Base-by-base conservation (phyloP, 2,888 invertebrate species). In the Maniola hyperantus region DNA sequence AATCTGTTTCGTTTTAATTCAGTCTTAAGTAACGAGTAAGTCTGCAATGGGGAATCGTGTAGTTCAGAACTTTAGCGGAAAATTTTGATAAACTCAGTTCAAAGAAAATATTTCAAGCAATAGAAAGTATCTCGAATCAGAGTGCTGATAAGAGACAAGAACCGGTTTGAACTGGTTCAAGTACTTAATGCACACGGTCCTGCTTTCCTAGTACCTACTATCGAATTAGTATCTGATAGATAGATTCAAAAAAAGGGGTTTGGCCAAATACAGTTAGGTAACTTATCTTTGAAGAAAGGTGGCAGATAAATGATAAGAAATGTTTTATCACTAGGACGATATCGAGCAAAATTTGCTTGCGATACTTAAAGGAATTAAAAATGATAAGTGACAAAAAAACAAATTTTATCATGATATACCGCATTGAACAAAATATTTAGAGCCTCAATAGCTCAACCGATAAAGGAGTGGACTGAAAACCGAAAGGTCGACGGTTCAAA, bases 221-320 rank as follows among this genome's bases (percentile, higher is more conserved):
- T 20, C 51, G 11, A 51, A 6, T 26, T 54, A 36, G 34, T 54
- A 15, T 54, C 54, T 10, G 26, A 51, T 51, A 51, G 6, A 13
- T 50, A 48, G 2, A 50, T 20, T 50, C 50, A 20, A 50, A 20
- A 51, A 51, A 10, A 26, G 26, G 51, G 51, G 10, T 36, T 15
- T 34, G 34, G n/a, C 54, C 34, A 36, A 36, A 34, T 15, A 54
- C 13, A 1, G 7, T 34, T 5, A 7, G 15, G 7, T 36, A 18
- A 10, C 36, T 34, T 54, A 54, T 54, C 54, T 36, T 34, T 36
- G 15, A 34, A 54, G 15, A 54, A 54, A 54, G 34, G 34, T 54
- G 0, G 5, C 26, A 26, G 51, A 51, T 26, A 26, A 26, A 26
- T 51, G 18, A 51, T 26, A 51, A 39, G 39, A 39, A 11, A 39